Evolutionary conservation across 2,797 vertebrate genomes (phyloP).

Genomic region (Spea hammondii): DNA sequence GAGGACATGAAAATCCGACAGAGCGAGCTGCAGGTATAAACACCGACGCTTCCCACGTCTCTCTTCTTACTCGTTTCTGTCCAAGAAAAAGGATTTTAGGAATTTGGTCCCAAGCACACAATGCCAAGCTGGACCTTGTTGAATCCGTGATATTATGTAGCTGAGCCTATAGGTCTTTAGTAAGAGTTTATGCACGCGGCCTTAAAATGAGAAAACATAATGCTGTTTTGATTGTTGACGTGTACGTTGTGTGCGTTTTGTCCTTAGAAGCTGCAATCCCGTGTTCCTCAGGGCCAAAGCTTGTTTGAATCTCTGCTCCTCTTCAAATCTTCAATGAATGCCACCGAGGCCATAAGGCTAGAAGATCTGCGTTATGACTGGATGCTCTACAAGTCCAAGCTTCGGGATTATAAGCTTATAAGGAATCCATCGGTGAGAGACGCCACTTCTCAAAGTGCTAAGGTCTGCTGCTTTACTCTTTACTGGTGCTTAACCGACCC

Average conservation of each 20-base stretch:
- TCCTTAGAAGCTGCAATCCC: conserved; percentile 71
- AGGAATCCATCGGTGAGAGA: conserved; percentile 57
- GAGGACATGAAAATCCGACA: conserved; percentile 63
- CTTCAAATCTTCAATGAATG: conserved; percentile 53
- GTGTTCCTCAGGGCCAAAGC: conserved; percentile 71
- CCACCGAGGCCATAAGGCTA: conserved; percentile 60
- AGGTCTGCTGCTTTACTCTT: not conserved
- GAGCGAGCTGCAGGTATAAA: conserved; percentile 73
- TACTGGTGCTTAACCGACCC: not conserved
- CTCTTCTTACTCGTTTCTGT: too few relatives aligned
- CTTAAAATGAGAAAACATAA: too few relatives aligned
- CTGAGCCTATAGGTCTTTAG: too few relatives aligned
- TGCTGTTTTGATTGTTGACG: too few relatives aligned
- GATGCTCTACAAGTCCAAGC: conserved; percentile 91
- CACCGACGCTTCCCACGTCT: not conserved
- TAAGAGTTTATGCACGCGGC: too few relatives aligned
- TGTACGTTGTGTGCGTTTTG: not conserved
- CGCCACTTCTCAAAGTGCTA: not conserved
- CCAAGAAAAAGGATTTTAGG: too few relatives aligned
- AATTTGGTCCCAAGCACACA: too few relatives aligned
- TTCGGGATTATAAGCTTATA: conserved; percentile 66
- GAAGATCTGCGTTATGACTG: conserved; percentile 87
- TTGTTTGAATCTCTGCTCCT: conserved; percentile 72
- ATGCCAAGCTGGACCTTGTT: too few relatives aligned
- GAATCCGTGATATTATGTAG: too few relatives aligned